Conservation (phyloP, 2,888 invertebrate species). For the Polylopha cassiicola region DNA sequence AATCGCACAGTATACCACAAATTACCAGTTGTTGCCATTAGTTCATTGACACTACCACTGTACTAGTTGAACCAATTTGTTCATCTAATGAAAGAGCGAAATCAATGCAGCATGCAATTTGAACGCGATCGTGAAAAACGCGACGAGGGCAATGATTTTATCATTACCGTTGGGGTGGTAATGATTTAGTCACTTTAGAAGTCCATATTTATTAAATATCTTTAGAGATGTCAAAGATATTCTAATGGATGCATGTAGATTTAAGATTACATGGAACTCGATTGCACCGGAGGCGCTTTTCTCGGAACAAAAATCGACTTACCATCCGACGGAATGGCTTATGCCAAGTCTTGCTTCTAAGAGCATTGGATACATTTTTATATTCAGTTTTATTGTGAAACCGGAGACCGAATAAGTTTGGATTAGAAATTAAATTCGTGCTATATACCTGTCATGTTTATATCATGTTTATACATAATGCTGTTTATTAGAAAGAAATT, state of each 20-base stretch:
- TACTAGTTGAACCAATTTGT: slow-evolving; percentile 21
- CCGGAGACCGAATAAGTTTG: slow-evolving; percentile 13
- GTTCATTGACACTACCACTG: slow-evolving; percentile 48
- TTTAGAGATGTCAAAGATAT: slow-evolving; percentile 24
- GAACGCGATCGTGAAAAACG: slow-evolving; percentile 16
- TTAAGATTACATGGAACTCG: slow-evolving; percentile 29
- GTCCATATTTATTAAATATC: slow-evolving; percentile 19
- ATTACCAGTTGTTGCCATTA: slow-evolving; percentile 44
- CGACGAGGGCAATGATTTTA: not conserved
- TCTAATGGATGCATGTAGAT: slow-evolving; percentile 22
- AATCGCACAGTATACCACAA: slow-evolving; percentile 25
- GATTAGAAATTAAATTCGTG: slow-evolving; percentile 1
- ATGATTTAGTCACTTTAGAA: too few relatives aligned
- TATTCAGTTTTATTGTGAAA: slow-evolving; percentile 18
- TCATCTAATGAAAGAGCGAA: slow-evolving; percentile 30
- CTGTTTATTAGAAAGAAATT: too few relatives aligned
- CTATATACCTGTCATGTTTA: not conserved
- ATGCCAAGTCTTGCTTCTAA: slow-evolving; percentile 30
- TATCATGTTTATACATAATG: too few relatives aligned
- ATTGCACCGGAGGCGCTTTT: slow-evolving; percentile 28
- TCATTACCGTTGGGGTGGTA: slow-evolving; percentile 3
- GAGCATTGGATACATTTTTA: slow-evolving; percentile 29
- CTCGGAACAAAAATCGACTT: slow-evolving; percentile 37
- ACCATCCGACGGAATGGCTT: slow-evolving; percentile 28
- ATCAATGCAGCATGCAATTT: slow-evolving; percentile 23